A percentile compares a stretch with the other conserved stretches of the same genome.
Evolutionary conservation across 2,113 vertebrate genomes (phyloP).

Genomic region (Myrmophylax atrothorax): DNA sequence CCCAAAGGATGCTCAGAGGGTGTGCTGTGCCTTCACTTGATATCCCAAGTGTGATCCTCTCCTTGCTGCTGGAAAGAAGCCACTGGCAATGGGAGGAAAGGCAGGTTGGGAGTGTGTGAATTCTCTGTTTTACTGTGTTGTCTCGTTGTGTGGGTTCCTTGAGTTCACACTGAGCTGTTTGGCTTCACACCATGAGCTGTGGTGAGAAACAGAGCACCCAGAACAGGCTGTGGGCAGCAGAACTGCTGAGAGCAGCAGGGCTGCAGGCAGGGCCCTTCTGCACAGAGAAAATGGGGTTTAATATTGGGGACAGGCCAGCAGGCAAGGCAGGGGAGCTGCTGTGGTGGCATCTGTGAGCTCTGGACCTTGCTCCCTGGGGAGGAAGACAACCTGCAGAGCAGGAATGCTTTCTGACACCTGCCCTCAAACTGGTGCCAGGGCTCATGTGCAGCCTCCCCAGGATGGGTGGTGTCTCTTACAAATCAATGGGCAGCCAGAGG

Average conservation of each 20-base stretch:
- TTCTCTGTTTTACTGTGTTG: background rate
- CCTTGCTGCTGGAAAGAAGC: background rate
- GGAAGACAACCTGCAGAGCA: background rate
- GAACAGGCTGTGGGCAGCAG: background rate
- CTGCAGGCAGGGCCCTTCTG: background rate
- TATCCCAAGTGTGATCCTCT: rapidly evolving
- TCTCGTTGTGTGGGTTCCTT: background rate
- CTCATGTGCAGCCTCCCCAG: background rate
- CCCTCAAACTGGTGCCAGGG: background rate
- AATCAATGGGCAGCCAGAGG: background rate
- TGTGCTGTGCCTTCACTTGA: background rate
- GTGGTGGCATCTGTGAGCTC: rapidly evolving
- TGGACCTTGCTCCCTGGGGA: background rate
- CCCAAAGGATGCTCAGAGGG: background rate
- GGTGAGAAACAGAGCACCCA: background rate
- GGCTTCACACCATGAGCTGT: background rate
- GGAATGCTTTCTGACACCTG: background rate
- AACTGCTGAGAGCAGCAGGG: background rate
- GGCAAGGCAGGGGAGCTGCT: background rate
- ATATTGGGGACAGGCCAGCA: background rate
- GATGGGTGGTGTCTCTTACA: background rate
- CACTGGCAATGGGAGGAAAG: background rate
- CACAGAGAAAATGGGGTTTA: background rate
- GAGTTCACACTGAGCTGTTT: background rate
- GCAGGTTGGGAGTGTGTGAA: background rate